phyloP scores from a whole-genome alignment of 2,888 invertebrate species.

The Ochropacha duplaris region DNA sequence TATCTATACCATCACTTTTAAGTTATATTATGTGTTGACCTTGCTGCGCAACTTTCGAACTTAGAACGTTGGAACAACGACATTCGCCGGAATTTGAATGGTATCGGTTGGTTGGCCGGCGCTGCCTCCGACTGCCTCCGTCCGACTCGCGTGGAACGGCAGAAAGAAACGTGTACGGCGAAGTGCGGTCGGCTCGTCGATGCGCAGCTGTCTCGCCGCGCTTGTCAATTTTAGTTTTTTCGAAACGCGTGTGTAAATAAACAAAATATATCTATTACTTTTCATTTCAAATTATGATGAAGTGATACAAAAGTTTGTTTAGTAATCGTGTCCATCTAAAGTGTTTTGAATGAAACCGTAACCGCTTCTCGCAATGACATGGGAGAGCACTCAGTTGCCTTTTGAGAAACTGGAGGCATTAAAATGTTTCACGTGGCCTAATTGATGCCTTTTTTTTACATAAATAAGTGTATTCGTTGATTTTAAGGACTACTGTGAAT shows the following conservation, averaged over 20 bases:
- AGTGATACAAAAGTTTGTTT: constrained; percentile 78
- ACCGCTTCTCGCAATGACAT: constrained; percentile 82
- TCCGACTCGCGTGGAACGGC: constrained; percentile 52
- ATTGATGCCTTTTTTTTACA: constrained; percentile 71
- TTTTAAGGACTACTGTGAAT: constrained; percentile 78
- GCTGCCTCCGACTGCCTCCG: constrained; percentile 40
- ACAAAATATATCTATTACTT: constrained; percentile 70
- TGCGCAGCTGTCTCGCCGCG: constrained; percentile 78
- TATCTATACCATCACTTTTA: constrained; percentile 24
- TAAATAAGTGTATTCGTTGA: constrained; percentile 78
- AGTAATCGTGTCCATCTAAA: constrained; percentile 66
- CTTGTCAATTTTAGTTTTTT: constrained; percentile 75
- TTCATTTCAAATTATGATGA: constrained; percentile 71
- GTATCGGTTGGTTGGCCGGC: constrained; percentile 44
- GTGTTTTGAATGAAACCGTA: constrained; percentile 73
- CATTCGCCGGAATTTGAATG: constrained; percentile 65
- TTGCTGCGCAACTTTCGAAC: constrained; percentile 75
- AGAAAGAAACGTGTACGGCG: constrained; percentile 83
- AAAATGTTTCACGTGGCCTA: constrained; percentile 80
- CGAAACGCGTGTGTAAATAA: constrained; percentile 81
- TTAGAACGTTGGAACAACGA: constrained; percentile 67
- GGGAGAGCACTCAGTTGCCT: constrained; percentile 80
- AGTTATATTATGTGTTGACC: constrained; percentile 54
- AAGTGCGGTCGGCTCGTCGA: constrained; percentile 83
- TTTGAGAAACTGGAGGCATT: constrained; percentile 81